Conservation (phyloP, 2,888 invertebrate species). For the Stegana nigrithorax region DNA sequence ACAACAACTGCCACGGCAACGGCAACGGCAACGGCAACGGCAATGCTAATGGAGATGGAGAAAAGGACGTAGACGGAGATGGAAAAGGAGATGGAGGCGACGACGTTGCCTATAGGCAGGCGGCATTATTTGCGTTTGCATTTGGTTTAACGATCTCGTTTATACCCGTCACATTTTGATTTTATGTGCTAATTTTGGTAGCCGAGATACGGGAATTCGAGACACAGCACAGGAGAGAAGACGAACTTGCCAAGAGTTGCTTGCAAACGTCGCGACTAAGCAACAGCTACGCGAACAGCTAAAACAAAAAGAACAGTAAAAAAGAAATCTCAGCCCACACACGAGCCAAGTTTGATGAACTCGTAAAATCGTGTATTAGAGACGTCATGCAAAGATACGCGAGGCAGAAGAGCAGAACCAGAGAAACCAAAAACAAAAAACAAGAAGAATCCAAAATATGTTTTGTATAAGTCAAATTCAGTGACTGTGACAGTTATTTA, state of each 20-base stretch:
- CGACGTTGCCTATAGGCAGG: too few species aligned
- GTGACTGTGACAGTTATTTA: constrained; percentile 10
- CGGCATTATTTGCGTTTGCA: too few species aligned
- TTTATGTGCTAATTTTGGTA: not conserved
- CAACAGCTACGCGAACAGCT: too few species aligned
- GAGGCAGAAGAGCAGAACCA: not conserved
- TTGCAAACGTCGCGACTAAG: too few species aligned
- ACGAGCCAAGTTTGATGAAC: constrained; percentile 55
- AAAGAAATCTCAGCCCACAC: not conserved
- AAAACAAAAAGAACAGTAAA: not conserved
- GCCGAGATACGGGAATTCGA: too few species aligned
- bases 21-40: too few species aligned
- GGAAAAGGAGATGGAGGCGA: too few species aligned
- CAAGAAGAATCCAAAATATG: constrained; percentile 30
- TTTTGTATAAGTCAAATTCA: not conserved
- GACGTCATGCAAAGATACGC: not conserved
- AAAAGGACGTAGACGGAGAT: too few species aligned
- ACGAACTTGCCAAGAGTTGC: too few species aligned
- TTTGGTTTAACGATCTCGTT: not conserved
- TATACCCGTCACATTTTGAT: not conserved
- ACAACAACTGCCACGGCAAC: too few species aligned
- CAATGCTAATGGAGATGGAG: too few species aligned
- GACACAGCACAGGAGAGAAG: too few species aligned
- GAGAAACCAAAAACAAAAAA: not conserved
- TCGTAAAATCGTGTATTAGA: constrained; percentile 45